Conservation (phyloP, 1,140 invertebrate genomes). For the Arion vulgaris region DNA sequence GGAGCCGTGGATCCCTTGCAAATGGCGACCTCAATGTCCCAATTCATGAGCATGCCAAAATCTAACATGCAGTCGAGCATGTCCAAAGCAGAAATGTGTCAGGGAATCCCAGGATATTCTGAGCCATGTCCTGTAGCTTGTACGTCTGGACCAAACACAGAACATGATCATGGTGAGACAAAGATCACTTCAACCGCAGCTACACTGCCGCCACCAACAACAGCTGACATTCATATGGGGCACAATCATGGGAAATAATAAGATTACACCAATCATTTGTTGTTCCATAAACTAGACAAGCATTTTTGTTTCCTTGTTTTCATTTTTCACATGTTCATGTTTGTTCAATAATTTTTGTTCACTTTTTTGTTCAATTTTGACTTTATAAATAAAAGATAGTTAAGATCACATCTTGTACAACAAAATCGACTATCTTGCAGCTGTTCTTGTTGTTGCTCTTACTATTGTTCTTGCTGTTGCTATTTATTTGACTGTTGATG, state of each 20-base stretch:
- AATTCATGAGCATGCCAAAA: background rate
- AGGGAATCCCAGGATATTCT: background rate
- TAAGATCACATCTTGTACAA: too few species aligned
- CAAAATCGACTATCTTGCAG: too few species aligned
- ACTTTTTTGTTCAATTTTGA: too few species aligned
- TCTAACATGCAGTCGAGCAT: background rate
- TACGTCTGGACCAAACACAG: background rate
- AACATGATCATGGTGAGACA: background rate
- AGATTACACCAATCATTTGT: too few species aligned
- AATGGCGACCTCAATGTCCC: background rate
- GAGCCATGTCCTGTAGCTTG: background rate
- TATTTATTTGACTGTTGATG: too few species aligned
- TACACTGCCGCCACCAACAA: background rate
- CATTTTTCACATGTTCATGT: too few species aligned
- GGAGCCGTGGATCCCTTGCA: background rate
- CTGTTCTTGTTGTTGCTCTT: too few species aligned
- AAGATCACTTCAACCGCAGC: background rate
- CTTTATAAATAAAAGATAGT: too few species aligned
- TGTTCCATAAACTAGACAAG: too few species aligned
- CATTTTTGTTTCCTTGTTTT: too few species aligned
- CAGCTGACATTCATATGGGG: background rate
- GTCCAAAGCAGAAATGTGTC: background rate
- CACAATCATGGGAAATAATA: slow-evolving; percentile 4
- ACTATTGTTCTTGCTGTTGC: too few species aligned
- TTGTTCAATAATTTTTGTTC: too few species aligned